Evolutionary conservation across 2,797 vertebrate species (phyloP).

Genomic region (Pantherophis vulpinus): DNA sequence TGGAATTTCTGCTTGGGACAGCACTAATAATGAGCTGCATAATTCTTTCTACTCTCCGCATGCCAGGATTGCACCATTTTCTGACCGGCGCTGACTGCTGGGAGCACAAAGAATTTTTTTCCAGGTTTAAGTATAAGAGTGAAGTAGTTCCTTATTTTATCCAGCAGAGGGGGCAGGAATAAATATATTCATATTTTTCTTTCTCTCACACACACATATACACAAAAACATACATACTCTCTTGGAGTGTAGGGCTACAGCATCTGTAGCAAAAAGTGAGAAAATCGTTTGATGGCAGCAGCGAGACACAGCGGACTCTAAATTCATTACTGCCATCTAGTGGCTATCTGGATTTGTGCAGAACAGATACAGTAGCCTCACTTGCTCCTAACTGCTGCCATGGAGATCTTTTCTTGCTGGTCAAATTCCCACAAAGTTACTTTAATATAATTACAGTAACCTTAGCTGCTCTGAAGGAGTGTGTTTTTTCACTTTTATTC

Average conservation of each 20-base stretch:
- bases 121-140: background rate
- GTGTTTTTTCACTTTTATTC: background rate
- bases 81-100: background rate
- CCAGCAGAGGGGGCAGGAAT: slow-evolving; percentile 20
- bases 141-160: background rate
- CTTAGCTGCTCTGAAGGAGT: background rate
- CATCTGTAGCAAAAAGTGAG: background rate
- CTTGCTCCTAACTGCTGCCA: background rate
- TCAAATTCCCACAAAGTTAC: background rate
- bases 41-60: background rate
- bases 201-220: background rate
- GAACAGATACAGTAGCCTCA: background rate
- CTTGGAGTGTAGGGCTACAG: background rate
- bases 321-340: background rate
- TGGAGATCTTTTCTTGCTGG: background rate
- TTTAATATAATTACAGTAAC: background rate
- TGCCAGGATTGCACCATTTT: slow-evolving; percentile 13
- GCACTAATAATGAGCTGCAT: background rate
- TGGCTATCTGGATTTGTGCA: background rate
- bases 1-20: background rate
- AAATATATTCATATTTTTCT: background rate
- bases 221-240: background rate
- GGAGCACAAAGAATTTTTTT: slow-evolving; percentile 7
- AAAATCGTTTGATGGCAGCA: background rate
- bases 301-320: background rate